A percentile compares a stretch with the other conserved stretches of the same genome.
These are phyloP conservation scores for Cosmorhoe ocellata DNA, from an alignment of 2,888 invertebrate genomes.

Conservation along the genomic window DNA sequence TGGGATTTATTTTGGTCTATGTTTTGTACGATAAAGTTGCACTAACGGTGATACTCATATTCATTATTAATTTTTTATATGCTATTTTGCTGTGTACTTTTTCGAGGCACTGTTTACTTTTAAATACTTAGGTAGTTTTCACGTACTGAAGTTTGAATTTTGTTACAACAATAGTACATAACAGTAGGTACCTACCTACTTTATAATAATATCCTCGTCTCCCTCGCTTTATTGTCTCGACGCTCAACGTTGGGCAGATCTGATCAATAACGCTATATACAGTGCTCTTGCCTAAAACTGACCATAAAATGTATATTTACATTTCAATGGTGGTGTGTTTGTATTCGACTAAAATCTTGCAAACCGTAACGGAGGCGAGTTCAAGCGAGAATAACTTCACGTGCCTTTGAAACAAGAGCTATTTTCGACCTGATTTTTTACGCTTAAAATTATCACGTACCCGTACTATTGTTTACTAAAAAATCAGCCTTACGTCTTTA, in stretches of 20 bases:
- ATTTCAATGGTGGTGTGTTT: conserved; percentile 37
- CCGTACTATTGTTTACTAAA: conserved; percentile 70
- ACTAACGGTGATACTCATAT: conserved; percentile 64
- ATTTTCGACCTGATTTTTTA: conserved; percentile 44
- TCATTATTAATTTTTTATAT: conserved; percentile 23
- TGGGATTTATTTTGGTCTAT: conserved; percentile 76
- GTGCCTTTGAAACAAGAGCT: conserved; percentile 42
- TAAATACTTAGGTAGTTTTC: conserved; percentile 21
- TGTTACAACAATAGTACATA: conserved; percentile 16
- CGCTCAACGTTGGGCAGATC: conserved; percentile 56
- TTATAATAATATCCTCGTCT: conserved; percentile 14
- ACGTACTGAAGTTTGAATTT: conserved; percentile 14
- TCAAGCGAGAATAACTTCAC: conserved; percentile 62
- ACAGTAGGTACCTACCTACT: too few relatives aligned
- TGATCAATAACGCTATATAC: conserved; percentile 51
- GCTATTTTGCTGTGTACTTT: conserved; percentile 43
- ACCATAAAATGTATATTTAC: conserved; percentile 54
- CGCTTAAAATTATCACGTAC: conserved; percentile 48
- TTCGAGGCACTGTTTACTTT: conserved; percentile 55
- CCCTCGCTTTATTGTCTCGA: conserved; percentile 59
- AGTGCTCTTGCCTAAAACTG: conserved; percentile 46
- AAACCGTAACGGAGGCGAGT: conserved; percentile 25
- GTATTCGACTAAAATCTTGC: conserved; percentile 23
- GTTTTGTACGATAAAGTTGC: conserved; percentile 77
- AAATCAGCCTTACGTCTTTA: conserved; percentile 73